These are phyloP conservation scores for Sebastes flavidus DNA, from an alignment of 2,797 vertebrate species.

Conservation along the genomic window DNA sequence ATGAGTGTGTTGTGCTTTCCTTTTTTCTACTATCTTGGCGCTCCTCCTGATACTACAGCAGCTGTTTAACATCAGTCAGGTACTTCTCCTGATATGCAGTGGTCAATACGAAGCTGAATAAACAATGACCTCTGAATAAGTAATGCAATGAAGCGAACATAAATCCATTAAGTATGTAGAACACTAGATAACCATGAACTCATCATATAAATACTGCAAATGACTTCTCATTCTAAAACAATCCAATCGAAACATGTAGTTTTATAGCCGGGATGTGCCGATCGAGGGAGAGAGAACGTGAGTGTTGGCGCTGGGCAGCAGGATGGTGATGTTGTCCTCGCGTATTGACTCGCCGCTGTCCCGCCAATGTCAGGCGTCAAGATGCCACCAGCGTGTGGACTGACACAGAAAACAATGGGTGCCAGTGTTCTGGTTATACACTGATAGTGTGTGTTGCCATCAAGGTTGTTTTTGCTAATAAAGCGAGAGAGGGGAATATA, in stretches of 20 bases:
- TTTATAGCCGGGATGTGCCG: neutral
- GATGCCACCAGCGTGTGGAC: neutral
- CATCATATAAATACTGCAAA: neutral
- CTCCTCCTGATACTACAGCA: neutral
- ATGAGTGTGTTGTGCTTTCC: neutral
- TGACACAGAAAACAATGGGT: neutral
- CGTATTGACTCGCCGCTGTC: neutral
- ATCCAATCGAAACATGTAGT: neutral
- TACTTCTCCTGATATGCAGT: neutral
- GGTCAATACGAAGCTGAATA: neutral
- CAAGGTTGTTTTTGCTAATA: neutral
- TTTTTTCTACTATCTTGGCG: neutral
- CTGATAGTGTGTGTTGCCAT: neutral
- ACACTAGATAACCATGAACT: neutral
- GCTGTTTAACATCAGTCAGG: neutral
- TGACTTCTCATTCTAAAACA: neutral
- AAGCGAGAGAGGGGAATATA: neutral
- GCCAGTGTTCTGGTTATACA: neutral
- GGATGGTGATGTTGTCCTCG: neutral
- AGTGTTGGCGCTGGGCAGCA: neutral
- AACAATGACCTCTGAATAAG: neutral
- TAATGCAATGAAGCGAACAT: neutral
- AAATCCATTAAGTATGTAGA: neutral
- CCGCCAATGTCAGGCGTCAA: neutral
- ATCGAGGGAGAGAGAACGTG: neutral